Conservation (phyloP, 2,113 vertebrate species). For the Sisor rabdophorus region DNA sequence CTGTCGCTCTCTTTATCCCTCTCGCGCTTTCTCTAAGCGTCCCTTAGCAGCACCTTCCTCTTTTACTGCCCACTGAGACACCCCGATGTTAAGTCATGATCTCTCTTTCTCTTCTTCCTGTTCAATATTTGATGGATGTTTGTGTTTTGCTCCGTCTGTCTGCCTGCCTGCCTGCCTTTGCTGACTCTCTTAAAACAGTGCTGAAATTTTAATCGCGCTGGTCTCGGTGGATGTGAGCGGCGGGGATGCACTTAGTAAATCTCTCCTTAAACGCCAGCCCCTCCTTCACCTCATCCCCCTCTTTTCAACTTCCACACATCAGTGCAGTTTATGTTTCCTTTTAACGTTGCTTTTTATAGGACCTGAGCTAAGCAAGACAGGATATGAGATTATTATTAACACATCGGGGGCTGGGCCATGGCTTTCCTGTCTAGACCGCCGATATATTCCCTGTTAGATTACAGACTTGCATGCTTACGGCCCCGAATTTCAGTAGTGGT, state of each 20-base stretch:
- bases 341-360: slow-evolving; percentile 53
- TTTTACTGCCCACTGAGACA: slow-evolving; percentile 19
- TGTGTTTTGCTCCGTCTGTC: slow-evolving; percentile 22
- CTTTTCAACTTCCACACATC: slow-evolving; percentile 45
- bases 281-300: not conserved
- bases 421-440: not conserved
- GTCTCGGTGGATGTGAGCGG: slow-evolving; percentile 21
- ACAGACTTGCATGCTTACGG: not conserved
- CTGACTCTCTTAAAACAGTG: slow-evolving; percentile 42
- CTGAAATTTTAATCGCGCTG: slow-evolving; percentile 50
- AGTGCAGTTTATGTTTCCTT: slow-evolving; percentile 47
- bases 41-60: slow-evolving; percentile 5
- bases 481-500: too few species aligned
- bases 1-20: slow-evolving; percentile 17
- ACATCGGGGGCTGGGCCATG: not conserved
- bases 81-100: slow-evolving; percentile 33
- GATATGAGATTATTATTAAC: slow-evolving; percentile 21
- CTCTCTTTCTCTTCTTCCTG: slow-evolving; percentile 21
- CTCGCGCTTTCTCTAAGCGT: not conserved
- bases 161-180: slow-evolving; percentile 15
- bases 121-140: slow-evolving; percentile 52
- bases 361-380: slow-evolving; percentile 42
- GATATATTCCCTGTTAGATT: not conserved
- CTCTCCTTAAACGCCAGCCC: slow-evolving; percentile 42
- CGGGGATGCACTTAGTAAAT: slow-evolving; percentile 51